A percentile compares a stretch with the other conserved stretches of the same genome.
Conservation (phyloP, 2,113 vertebrate genomes). For the Ophthalmotilapia sp. region DNA sequence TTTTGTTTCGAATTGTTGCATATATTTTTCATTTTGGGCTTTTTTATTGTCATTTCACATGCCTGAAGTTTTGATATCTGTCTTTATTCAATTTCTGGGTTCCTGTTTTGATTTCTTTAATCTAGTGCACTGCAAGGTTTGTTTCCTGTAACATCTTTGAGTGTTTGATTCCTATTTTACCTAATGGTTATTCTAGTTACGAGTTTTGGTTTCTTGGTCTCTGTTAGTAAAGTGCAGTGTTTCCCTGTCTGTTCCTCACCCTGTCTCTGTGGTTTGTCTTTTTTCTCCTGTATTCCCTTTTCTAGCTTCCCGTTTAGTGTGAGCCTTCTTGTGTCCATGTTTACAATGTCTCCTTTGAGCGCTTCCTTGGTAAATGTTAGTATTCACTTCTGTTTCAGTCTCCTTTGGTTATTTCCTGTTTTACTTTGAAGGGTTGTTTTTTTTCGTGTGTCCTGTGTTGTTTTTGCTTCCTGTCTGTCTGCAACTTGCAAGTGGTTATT, state of each 20-base stretch:
- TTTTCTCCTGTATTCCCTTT: not conserved
- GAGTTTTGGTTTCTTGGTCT: not conserved
- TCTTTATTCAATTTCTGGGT: not conserved
- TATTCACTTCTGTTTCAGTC: not conserved
- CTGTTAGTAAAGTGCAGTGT: not conserved
- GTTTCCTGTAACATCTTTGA: not conserved
- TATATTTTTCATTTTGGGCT: not conserved
- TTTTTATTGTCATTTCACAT: not conserved
- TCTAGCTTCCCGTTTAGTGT: not conserved
- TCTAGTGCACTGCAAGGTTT: not conserved
- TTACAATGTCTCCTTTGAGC: not conserved
- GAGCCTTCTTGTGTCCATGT: not conserved
- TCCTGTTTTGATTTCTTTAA: not conserved
- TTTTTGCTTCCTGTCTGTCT: not conserved
- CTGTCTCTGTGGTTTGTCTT: accelerated
- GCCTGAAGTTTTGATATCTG: not conserved
- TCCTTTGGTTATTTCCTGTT: not conserved
- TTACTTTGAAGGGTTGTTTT: not conserved
- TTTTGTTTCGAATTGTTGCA: not conserved
- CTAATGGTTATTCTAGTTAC: not conserved
- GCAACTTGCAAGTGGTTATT: not conserved
- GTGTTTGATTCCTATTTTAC: accelerated
- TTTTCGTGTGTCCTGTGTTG: not conserved
- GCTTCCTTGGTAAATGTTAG: not conserved
- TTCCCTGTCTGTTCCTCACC: not conserved